Evolutionary conservation across 2,888 invertebrate species (phyloP).

Genomic region (Acleris holmiana): DNA sequence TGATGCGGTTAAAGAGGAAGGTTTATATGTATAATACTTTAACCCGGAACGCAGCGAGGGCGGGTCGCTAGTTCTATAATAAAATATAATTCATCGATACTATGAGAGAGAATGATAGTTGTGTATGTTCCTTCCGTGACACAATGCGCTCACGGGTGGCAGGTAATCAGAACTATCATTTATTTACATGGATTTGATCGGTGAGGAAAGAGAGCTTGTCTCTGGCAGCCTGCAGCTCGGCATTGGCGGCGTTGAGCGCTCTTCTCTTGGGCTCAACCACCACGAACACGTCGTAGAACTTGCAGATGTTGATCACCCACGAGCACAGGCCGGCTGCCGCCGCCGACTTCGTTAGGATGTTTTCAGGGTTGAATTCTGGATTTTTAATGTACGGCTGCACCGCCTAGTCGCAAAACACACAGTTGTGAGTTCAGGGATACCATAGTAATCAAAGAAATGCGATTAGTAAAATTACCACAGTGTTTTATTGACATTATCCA

Average conservation of each 20-base stretch:
- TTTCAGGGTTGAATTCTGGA: slow-evolving; percentile 93
- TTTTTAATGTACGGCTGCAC: slow-evolving; percentile 85
- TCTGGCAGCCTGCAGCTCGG: slow-evolving; percentile 92
- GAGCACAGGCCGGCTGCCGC: slow-evolving; percentile 97
- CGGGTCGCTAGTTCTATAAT: too few species aligned
- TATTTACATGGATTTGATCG: slow-evolving; percentile 85
- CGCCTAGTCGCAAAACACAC: slow-evolving; percentile 53
- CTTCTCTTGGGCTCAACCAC: slow-evolving; percentile 96
- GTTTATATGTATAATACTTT: too few species aligned
- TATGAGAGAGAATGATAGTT: too few species aligned
- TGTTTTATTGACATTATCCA: too few species aligned
- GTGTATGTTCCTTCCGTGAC: too few species aligned
- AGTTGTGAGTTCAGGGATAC: background rate
- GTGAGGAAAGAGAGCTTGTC: slow-evolving; percentile 91
- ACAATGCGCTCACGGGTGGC: too few species aligned
- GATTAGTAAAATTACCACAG: too few species aligned
- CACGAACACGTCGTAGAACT: slow-evolving; percentile 94
- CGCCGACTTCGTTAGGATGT: slow-evolving; percentile 92
- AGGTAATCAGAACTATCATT: background rate
- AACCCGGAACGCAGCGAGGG: too few species aligned
- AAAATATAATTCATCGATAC: too few species aligned
- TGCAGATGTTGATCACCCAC: slow-evolving; percentile 97
- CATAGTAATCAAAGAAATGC: too few species aligned
- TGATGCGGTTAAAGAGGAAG: too few species aligned
- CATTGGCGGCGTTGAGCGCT: slow-evolving; percentile 93